Conservation (phyloP, 2,888 invertebrate genomes). For the Drosophila mulleri region DNA sequence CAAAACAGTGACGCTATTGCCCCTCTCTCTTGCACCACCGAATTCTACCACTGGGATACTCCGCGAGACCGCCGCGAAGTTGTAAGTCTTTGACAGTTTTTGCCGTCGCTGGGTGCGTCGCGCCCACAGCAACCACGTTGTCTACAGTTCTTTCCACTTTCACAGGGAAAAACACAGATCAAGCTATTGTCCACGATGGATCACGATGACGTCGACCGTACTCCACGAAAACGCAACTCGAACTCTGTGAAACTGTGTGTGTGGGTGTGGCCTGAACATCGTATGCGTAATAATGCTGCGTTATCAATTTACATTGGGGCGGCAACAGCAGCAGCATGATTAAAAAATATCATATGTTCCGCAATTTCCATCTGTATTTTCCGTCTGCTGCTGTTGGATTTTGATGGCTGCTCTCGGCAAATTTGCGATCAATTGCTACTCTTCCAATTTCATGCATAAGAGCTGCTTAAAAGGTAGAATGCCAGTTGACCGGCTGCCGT, state of each 20-base stretch:
- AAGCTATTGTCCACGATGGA: too few relatives aligned
- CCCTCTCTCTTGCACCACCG: too few relatives aligned
- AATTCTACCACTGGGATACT: too few relatives aligned
- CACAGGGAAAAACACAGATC: too few relatives aligned
- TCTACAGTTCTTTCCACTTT: too few relatives aligned
- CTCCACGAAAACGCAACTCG: too few relatives aligned
- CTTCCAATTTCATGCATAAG: constrained; percentile 80
- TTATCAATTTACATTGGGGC: constrained; percentile 65
- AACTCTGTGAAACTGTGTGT: background rate
- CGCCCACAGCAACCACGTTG: too few relatives aligned
- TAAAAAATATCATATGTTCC: constrained; percentile 80
- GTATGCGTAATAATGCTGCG: constrained; percentile 68
- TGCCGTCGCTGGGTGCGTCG: too few relatives aligned
- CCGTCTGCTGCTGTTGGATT: constrained; percentile 42
- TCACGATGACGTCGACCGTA: too few relatives aligned
- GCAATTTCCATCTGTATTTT: constrained; percentile 76
- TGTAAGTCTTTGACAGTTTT: too few relatives aligned
- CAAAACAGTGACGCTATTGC: too few relatives aligned
- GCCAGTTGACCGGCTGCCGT: constrained; percentile 67
- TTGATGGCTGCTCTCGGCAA: constrained; percentile 66
- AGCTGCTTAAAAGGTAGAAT: constrained; percentile 80
- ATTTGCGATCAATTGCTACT: constrained; percentile 81
- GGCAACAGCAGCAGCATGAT: constrained; percentile 23
- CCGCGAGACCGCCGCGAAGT: too few relatives aligned
- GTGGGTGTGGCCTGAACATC: constrained; percentile 13